These are phyloP conservation scores for Zaprionus obscuricornis DNA, from an alignment of 2,888 invertebrate species.

Conservation along the genomic window DNA sequence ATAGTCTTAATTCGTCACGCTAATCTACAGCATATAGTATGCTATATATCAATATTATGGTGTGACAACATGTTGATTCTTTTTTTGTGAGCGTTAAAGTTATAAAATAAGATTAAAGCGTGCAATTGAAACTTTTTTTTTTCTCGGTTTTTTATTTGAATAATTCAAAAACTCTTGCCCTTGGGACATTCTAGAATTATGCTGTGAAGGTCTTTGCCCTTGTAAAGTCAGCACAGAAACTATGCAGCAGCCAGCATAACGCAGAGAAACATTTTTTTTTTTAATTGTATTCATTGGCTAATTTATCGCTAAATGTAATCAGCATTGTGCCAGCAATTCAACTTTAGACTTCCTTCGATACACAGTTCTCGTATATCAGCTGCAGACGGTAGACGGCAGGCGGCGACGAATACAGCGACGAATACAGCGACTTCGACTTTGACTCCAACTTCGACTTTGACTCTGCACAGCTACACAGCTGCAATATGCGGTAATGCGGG, in stretches of 20 bases:
- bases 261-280: constrained; percentile 29
- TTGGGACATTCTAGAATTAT: constrained; percentile 61
- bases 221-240: constrained; percentile 23
- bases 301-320: constrained; percentile 76
- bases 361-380: neutral
- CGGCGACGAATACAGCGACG: too few species aligned
- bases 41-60: too few species aligned
- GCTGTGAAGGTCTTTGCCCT: constrained; percentile 66
- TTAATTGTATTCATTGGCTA: constrained; percentile 77
- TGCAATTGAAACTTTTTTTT: neutral
- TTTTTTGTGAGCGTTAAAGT: too few species aligned
- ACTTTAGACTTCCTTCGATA: constrained; percentile 42
- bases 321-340: constrained; percentile 68
- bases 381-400: too few species aligned
- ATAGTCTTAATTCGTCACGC: too few species aligned
- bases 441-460: neutral
- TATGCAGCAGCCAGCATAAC: constrained; percentile 10
- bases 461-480: constrained; percentile 41
- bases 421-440: too few species aligned
- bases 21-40: too few species aligned
- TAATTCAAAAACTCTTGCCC: too few species aligned
- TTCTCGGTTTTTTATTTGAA: too few species aligned
- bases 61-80: too few species aligned
- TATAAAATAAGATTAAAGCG: constrained; percentile 38
- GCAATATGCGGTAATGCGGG: constrained; percentile 48